A percentile compares a stretch with the other conserved stretches of the same genome.
Evolutionary conservation across 2,113 vertebrate species (phyloP).

Genomic region (Sapajus apella): DNA sequence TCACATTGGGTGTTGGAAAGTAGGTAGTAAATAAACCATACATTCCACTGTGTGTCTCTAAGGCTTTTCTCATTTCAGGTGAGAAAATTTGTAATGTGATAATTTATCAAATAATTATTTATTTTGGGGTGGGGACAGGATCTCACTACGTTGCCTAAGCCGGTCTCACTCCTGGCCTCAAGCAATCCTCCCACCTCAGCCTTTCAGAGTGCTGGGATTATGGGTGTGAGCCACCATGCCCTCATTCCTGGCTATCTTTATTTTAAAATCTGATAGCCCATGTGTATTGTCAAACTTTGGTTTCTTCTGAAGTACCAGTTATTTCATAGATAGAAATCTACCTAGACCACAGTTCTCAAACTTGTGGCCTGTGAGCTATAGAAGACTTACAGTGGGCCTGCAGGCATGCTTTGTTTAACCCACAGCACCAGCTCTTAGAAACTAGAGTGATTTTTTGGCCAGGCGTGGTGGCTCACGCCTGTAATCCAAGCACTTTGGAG

Average conservation of each 20-base stretch:
- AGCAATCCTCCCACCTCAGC: no score
- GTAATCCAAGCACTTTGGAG: neutral
- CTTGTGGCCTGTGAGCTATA: neutral
- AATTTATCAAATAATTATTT: no score
- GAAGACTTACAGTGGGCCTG: neutral
- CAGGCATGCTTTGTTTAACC: neutral
- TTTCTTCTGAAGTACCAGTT: neutral
- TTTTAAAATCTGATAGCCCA: neutral
- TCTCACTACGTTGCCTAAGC: no score
- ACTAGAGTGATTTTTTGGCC: neutral
- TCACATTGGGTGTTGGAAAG: neutral
- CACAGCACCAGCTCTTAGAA: neutral
- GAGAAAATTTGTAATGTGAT: neutral
- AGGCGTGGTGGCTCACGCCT: neutral
- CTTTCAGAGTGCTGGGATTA: no score
- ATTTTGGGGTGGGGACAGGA: no score
- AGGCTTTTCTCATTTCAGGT: neutral
- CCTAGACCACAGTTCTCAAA: neutral
- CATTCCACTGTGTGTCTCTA: neutral
- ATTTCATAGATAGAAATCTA: neutral
- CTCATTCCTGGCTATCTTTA: neutral
- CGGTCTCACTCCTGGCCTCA: no score
- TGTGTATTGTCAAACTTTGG: neutral
- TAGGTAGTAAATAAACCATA: neutral
- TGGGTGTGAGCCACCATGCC: no score